Evolutionary conservation across 2,888 invertebrate genomes (phyloP), one percentile per base, ranked within the genome.

Genomic region (Ichneumon xanthorius): DNA sequence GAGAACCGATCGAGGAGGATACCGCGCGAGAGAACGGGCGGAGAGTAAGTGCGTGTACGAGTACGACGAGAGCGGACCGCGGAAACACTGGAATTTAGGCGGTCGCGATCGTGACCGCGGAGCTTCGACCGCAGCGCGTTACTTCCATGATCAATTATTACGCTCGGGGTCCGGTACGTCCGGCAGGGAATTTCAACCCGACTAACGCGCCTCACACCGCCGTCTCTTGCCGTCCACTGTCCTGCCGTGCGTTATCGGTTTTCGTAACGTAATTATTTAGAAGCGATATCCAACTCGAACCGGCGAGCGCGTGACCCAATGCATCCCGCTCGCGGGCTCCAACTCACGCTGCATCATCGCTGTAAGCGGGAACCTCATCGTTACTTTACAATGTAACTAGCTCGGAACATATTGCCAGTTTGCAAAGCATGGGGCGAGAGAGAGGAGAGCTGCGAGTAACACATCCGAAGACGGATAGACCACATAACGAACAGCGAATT

Each of bases 81-180:
- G 70, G 75, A 55, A 61, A 68, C 80, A 82, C 45, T 45, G 68
- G 67, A 80, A 82, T 80, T 80, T 80, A 76, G 75, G 77, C 70
- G 79, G 75, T 78, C 77, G 67, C 50, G 72, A 83, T 77, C 80
- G 82, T 77, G 80, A 86, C 85, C 87, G 48, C 71, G 77, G 72
- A 70, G 72, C 63, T 72, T 82, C 76, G 75, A 87, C 81, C 86
- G 82, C 84, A 82, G 71, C 82, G 78, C 61, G 84, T 79, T 87
- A 88, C 82, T 89, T 87, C 84, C 80, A 86, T 87, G 88, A 90
- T 89, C 88, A 90, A 90, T 90, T 90, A 90, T 90, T 87, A 80
- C 83, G 80, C 84, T 67, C 40, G 70, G 55, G 53, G 48, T 67
- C 65, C 55, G 19, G 67, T 40, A 80, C 71, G 75, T 82, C 78